Evolutionary conservation across 2,888 invertebrate species (phyloP).

Genomic region (Epinotia brunnichana): DNA sequence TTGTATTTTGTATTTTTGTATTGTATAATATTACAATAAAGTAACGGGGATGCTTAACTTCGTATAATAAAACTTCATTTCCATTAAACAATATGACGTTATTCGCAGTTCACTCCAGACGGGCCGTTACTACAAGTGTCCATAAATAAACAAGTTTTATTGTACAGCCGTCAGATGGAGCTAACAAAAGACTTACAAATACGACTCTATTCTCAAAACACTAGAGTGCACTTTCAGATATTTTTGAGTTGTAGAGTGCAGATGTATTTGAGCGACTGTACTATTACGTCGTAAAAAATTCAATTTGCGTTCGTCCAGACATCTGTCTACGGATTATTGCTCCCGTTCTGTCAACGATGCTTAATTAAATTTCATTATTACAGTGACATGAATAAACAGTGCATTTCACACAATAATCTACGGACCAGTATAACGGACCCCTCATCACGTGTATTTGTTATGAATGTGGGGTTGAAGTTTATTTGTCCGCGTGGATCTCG

Average conservation of each 20-base stretch:
- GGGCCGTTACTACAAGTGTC: conserved; percentile 21
- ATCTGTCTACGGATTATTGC: conserved; percentile 44
- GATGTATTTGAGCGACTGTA: conserved; percentile 21
- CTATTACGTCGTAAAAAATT: conserved; percentile 63
- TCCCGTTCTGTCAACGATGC: conserved; percentile 18
- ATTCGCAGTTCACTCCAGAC: not conserved
- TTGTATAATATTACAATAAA: not conserved
- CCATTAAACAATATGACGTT: conserved; percentile 11
- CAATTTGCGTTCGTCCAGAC: conserved; percentile 55
- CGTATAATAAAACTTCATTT: not conserved
- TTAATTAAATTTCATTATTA: conserved; percentile 39
- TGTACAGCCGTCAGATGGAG: conserved; percentile 18
- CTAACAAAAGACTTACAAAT: not conserved
- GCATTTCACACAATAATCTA: not conserved
- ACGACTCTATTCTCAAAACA: not conserved
- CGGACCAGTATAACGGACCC: not conserved
- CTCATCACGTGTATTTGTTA: not conserved
- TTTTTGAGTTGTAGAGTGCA: not conserved
- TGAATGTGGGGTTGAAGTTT: not conserved
- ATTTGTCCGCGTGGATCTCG: too few relatives aligned
- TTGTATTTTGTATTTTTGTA: too few relatives aligned
- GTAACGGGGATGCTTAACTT: not conserved
- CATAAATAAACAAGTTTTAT: conserved; percentile 54
- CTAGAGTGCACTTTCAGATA: not conserved
- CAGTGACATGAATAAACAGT: conserved; percentile 14